These are phyloP conservation scores for Fopius arisanus DNA, from an alignment of 1,140 invertebrate genomes.

Conservation along the genomic window DNA sequence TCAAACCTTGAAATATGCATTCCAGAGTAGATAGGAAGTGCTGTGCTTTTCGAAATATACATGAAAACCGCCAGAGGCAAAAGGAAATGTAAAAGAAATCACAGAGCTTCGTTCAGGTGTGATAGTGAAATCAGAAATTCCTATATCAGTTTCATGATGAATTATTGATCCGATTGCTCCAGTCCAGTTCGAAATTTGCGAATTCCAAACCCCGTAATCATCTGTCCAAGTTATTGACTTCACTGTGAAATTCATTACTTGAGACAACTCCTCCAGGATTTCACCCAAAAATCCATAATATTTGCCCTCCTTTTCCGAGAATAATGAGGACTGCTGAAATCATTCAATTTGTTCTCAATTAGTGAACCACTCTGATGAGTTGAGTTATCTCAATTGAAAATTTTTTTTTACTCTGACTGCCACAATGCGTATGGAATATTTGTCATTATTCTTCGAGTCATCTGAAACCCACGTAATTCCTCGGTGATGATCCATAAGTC, in stretches of 20 bases:
- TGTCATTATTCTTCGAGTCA: no score
- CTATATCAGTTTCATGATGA: conserved; percentile 38
- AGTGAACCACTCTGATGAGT: no score
- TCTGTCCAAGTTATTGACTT: background rate
- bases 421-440: no score
- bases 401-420: no score
- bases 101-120: conserved; percentile 34
- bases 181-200: conserved; percentile 37
- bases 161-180: conserved; percentile 44
- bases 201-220: conserved; percentile 37
- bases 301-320: no score
- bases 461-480: no score
- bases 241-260: conserved; percentile 43
- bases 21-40: conserved; percentile 38
- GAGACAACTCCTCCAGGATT: conserved; percentile 39
- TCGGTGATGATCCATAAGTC: no score
- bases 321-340: no score
- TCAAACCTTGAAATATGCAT: conserved; percentile 43
- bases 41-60: conserved; percentile 40
- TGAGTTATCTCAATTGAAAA: no score
- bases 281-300: conserved; percentile 28
- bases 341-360: no score
- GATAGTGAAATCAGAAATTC: conserved; percentile 44
- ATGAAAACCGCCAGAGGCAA: conserved; percentile 36
- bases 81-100: conserved; percentile 47